These are phyloP conservation scores for Ceratosolen solmsi DNA, from an alignment of 1,140 invertebrate genomes.

Conservation along the genomic window DNA sequence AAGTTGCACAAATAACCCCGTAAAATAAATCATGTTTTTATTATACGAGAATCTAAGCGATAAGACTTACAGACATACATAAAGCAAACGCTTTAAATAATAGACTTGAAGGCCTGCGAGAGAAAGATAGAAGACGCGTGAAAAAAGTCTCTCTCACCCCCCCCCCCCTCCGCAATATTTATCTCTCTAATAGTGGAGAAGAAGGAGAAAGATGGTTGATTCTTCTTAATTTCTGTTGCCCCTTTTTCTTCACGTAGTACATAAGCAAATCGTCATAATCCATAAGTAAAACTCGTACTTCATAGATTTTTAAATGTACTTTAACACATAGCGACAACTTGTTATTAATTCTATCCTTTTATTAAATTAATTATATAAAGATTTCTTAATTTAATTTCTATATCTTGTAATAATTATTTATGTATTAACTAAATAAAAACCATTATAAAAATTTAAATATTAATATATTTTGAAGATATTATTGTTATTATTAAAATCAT, in stretches of 20 bases:
- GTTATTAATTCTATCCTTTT: no score
- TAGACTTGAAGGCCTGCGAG: background rate
- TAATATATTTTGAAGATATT: no score
- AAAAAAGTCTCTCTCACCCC: background rate
- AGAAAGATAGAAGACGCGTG: background rate
- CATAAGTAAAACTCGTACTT: background rate
- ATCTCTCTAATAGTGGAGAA: background rate
- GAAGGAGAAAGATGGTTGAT: background rate
- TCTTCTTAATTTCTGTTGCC: background rate
- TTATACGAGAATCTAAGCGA: conserved; percentile 9
- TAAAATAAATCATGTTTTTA: conserved; percentile 23
- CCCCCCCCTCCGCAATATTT: background rate
- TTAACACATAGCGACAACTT: no score
- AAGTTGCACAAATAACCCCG: conserved; percentile 18
- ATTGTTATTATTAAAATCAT: no score
- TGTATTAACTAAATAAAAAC: no score
- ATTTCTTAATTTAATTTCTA: background rate
- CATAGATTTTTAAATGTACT: background rate
- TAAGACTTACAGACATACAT: background rate
- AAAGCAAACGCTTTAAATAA: background rate
- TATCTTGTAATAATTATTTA: background rate
- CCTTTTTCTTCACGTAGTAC: background rate
- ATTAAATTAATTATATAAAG: no score
- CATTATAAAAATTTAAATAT: no score
- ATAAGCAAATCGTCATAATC: background rate